phyloP scores from a whole-genome alignment of 2,797 vertebrate species.

The Mormyrus proboscirostris region DNA sequence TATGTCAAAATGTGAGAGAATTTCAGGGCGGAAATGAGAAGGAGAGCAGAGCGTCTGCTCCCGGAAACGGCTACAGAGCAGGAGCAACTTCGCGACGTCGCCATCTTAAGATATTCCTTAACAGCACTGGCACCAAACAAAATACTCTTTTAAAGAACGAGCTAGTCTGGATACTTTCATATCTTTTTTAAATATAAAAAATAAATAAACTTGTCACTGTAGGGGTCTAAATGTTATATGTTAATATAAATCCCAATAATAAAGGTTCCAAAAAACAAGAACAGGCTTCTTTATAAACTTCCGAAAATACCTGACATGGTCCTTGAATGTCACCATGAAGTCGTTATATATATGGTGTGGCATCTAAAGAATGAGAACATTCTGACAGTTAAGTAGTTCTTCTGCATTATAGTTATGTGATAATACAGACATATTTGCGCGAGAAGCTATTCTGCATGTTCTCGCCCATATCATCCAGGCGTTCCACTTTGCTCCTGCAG shows the following conservation, averaged over 20 bases:
- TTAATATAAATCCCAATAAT: not conserved
- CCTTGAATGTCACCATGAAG: not conserved
- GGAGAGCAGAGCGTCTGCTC: not conserved
- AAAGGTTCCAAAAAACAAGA: not conserved
- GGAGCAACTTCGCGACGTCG: not conserved
- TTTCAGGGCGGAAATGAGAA: not conserved
- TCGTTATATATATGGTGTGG: not conserved
- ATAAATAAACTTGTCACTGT: not conserved
- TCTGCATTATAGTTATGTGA: not conserved
- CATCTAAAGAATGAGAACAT: not conserved
- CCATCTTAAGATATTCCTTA: not conserved
- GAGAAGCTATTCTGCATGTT: not conserved
- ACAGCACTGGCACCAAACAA: not conserved
- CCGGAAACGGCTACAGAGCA: not conserved
- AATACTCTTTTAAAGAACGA: not conserved
- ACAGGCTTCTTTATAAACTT: not conserved
- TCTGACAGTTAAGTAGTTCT: not conserved
- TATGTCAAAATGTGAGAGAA: not conserved
- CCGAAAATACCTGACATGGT: not conserved
- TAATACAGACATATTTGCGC: not conserved
- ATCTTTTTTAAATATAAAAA: not conserved
- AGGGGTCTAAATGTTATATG: not conserved
- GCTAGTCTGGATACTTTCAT: not conserved
- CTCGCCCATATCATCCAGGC: too few species aligned
- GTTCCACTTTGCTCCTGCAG: not conserved